Conservation (phyloP, 2,888 invertebrate genomes). For the Biston betularia region DNA sequence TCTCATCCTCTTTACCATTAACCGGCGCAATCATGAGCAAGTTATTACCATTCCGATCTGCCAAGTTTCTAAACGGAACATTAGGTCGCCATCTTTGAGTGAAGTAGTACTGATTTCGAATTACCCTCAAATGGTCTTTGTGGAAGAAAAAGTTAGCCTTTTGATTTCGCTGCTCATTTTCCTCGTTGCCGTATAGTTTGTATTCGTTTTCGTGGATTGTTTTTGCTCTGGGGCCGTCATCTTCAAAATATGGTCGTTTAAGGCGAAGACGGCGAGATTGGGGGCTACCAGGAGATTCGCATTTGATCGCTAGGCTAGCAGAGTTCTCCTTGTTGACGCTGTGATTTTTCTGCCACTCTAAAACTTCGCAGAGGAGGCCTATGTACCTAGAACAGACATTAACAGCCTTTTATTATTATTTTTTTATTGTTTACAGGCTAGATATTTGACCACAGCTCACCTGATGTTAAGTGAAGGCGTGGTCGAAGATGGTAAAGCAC, state of each 20-base stretch:
- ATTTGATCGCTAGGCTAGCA: slow-evolving; percentile 82
- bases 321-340: slow-evolving; percentile 79
- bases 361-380: slow-evolving; percentile 92
- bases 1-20: slow-evolving; percentile 66
- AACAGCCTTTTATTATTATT: not conserved
- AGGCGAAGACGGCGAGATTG: slow-evolving; percentile 67
- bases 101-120: slow-evolving; percentile 76
- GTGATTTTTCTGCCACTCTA: slow-evolving; percentile 94
- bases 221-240: slow-evolving; percentile 63
- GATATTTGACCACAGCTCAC: too few relatives aligned
- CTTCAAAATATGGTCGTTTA: slow-evolving; percentile 71
- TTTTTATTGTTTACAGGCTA: too few relatives aligned
- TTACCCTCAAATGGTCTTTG: slow-evolving; percentile 72
- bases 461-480: too few relatives aligned
- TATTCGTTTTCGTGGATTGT: slow-evolving; percentile 61
- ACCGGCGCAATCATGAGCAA: slow-evolving; percentile 89
- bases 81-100: slow-evolving; percentile 75
- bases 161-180: slow-evolving; percentile 69
- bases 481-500: too few relatives aligned
- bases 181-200: slow-evolving; percentile 71
- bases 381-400: slow-evolving; percentile 89
- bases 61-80: slow-evolving; percentile 77
- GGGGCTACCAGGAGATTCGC: slow-evolving; percentile 78
- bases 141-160: slow-evolving; percentile 68
- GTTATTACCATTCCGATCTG: slow-evolving; percentile 88